A percentile compares a stretch with the other conserved stretches of the same genome.
Conservation (phyloP, 2,888 invertebrate genomes). For the Lasioglossum malachurum region DNA sequence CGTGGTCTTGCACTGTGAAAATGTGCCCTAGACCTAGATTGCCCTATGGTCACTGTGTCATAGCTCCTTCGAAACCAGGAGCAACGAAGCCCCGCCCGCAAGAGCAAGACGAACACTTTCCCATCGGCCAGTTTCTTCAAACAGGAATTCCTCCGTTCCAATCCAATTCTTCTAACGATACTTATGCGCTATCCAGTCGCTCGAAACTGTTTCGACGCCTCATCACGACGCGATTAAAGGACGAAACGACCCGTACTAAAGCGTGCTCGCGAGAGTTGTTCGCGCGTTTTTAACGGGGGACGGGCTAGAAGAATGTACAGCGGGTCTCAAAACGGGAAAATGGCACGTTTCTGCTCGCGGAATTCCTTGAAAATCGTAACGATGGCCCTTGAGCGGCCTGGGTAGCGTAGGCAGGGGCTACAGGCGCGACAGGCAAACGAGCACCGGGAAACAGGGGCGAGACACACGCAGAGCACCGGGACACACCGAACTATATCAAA, state of each 20-base stretch:
- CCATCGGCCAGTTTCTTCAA: no score
- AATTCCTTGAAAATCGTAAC: conserved; percentile 63
- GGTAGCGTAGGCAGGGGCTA: neutral
- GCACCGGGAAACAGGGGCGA: conserved; percentile 53
- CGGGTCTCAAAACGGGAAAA: conserved; percentile 43
- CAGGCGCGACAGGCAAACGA: conserved; percentile 61
- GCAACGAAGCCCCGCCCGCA: neutral
- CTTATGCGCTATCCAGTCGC: neutral
- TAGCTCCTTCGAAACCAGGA: no score
- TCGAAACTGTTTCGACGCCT: neutral
- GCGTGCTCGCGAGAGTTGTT: neutral
- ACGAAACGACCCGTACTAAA: neutral
- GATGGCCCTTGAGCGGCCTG: conserved; percentile 59
- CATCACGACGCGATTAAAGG: neutral
- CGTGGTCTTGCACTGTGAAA: no score
- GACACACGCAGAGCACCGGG: conserved; percentile 62
- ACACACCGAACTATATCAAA: conserved; percentile 75
- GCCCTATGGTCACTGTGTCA: no score
- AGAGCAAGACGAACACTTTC: neutral
- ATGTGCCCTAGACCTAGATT: no score
- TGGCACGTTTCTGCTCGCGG: conserved; percentile 49
- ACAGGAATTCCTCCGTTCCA: neutral
- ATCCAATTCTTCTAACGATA: neutral
- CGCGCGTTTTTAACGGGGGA: neutral
- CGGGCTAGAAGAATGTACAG: conserved; percentile 51